Conservation (phyloP, 2,888 invertebrate species). For the Panzeria rudis region DNA sequence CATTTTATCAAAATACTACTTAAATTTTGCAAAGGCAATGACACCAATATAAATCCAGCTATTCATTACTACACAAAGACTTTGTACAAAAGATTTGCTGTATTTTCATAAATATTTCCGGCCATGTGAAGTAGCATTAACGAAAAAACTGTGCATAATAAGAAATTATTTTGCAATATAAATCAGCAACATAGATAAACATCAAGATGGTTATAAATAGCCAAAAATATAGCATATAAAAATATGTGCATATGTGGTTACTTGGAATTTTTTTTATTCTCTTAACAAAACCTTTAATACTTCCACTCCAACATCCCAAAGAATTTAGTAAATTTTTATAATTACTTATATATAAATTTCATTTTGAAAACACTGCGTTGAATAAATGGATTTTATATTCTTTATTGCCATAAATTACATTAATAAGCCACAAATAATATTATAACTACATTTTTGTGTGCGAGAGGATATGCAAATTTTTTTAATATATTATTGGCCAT, state of each 20-base stretch:
- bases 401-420: constrained; percentile 68
- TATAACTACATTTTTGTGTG: constrained; percentile 50
- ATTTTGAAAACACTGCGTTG: constrained; percentile 32
- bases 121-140: constrained; percentile 42
- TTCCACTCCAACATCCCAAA: neutral
- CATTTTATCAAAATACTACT: neutral
- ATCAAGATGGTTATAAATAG: too few species aligned
- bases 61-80: constrained; percentile 6
- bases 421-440: constrained; percentile 74
- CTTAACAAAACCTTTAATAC: neutral
- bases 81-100: constrained; percentile 28
- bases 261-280: neutral
- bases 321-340: constrained; percentile 22
- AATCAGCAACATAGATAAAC: too few species aligned
- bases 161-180: too few species aligned
- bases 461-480: constrained; percentile 16
- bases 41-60: neutral
- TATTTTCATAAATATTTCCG: constrained; percentile 45
- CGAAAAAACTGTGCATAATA: too few species aligned
- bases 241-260: too few species aligned
- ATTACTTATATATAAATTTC: constrained; percentile 33
- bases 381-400: constrained; percentile 16
- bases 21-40: neutral
- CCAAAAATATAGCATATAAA: too few species aligned
- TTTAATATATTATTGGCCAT: constrained; percentile 54